Base-by-base conservation (phyloP, 2,113 vertebrate species). In the Xenopus borealis region DNA sequence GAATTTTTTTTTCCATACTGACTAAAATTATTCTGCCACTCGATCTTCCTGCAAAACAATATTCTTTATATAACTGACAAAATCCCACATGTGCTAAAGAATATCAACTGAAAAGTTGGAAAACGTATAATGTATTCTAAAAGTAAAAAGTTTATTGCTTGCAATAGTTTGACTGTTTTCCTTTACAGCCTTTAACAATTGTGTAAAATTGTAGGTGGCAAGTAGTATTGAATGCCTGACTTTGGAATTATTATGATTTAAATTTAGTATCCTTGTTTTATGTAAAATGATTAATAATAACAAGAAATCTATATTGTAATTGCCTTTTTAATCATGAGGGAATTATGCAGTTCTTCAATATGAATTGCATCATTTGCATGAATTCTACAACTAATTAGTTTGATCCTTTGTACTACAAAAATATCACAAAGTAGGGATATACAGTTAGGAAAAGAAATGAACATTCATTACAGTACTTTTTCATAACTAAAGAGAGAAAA, bases 291-390 rank as follows among this genome's bases (percentile, higher is more conserved):
- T 81, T 82, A 81, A 67, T 81, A 82, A 81, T 80, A n/a, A 75
- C 82, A 83, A 30, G 14, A 68, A 78, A 65, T 55, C 81, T 52
- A 27, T 81, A 73, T 69, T 80, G 58, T 84, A 85, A 82, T 83
- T 85, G 76, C 72, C 83, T 80, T 82, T 59, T 52, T 78, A 85
- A 84, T 79, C 72, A 71, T 70, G 66, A 18, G 68, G 72, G 0
- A n/a, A 80, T 76, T 75, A 83, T 72, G 67, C 47, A 83, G 13
- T 75, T 79, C 69, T 81, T 61, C 79, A 80, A 86, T 80, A 80
- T 64, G 67, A 88, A 73, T 30, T 81, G 63, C 44, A 71, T 79
- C 11, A 82, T 85, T 82, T 89, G 45, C 72, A 80, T 87, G 40
- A 2, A 0, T 81, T 75, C 14, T 80, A 13, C 53, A 82, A 53